These are phyloP conservation scores for Cerastis rubricosa DNA, from an alignment of 2,888 invertebrate species.

Conservation along the genomic window DNA sequence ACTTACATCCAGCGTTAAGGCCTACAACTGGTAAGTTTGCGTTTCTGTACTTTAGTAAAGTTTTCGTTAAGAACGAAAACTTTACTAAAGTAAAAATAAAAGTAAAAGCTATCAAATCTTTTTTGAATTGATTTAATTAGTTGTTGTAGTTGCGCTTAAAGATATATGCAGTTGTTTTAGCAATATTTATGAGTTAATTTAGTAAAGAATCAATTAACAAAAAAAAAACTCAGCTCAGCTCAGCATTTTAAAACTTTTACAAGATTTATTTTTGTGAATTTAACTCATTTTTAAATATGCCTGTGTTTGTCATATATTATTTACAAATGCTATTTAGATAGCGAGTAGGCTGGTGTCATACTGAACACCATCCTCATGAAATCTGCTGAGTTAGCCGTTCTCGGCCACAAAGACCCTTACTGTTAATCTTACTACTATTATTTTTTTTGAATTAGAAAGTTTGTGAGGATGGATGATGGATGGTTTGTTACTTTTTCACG, in stretches of 20 bases:
- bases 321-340: too few species aligned
- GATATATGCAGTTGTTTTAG: not conserved
- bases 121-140: not conserved
- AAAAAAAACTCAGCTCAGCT: too few species aligned
- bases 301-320: too few species aligned
- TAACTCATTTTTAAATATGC: too few species aligned
- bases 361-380: too few species aligned
- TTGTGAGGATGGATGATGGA: not conserved
- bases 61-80: too few species aligned
- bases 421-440: not conserved
- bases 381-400: too few species aligned
- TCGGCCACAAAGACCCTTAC: not conserved
- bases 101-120: not conserved
- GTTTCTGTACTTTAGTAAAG: not conserved
- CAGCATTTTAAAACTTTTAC: too few species aligned
- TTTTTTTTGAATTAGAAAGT: not conserved
- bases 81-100: too few species aligned
- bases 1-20: constrained; percentile 86
- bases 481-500: not conserved
- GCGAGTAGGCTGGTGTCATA: too few species aligned
- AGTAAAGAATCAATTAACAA: too few species aligned
- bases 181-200: not conserved
- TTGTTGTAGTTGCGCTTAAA: not conserved
- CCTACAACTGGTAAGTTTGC: constrained; percentile 82
- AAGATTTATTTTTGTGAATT: too few species aligned